phyloP scores from a whole-genome alignment of 2,797 vertebrate species.

The Lutjanus argentimaculatus region DNA sequence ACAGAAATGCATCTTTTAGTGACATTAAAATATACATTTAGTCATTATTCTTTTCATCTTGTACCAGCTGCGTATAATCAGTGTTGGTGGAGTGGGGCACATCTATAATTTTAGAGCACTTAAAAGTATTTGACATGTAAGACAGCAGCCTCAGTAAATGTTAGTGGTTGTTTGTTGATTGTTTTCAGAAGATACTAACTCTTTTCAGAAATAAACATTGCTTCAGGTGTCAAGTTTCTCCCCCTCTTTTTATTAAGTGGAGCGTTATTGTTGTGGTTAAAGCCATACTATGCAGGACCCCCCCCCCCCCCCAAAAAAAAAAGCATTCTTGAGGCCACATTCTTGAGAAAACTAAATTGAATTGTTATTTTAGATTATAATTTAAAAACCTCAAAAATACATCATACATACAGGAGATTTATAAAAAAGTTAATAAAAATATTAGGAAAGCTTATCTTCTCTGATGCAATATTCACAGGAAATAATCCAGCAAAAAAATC shows the following conservation, averaged over 20 bases:
- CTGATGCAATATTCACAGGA: too few species aligned
- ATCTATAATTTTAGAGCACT: slow-evolving; percentile 4
- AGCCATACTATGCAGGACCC: too few species aligned
- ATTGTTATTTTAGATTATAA: too few species aligned
- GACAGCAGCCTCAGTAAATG: slow-evolving; percentile 1
- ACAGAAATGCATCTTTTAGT: slow-evolving; percentile 13
- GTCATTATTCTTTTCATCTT: slow-evolving; percentile 1
- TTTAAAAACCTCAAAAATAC: too few species aligned
- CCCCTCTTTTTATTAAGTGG: background rate
- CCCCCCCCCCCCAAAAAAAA: too few species aligned
- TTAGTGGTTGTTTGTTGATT: background rate
- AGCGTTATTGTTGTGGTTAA: background rate
- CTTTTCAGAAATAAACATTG: background rate
- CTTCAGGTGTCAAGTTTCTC: background rate
- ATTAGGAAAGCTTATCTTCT: too few species aligned
- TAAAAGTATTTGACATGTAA: background rate
- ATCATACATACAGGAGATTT: too few species aligned
- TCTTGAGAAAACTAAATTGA: too few species aligned
- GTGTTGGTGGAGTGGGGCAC: background rate
- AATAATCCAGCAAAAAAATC: too few species aligned
- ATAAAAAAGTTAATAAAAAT: too few species aligned
- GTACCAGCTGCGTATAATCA: background rate
- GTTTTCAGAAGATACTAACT: background rate
- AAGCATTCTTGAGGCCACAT: too few species aligned
- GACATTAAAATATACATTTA: slow-evolving; percentile 15